Evolutionary conservation across 1,140 invertebrate genomes (phyloP).

Genomic region (Laupala kohalensis): DNA sequence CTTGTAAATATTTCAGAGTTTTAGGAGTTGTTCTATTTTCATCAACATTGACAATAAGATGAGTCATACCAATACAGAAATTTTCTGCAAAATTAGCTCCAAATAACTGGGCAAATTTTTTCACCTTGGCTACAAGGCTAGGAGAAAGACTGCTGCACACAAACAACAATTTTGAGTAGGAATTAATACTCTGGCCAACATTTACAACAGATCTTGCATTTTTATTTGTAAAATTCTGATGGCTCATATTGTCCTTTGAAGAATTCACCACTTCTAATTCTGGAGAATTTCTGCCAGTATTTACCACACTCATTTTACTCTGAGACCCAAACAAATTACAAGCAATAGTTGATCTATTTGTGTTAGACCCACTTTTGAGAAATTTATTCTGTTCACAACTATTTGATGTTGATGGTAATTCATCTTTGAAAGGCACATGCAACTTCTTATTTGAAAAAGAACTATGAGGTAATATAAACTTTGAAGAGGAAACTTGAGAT

Average conservation of each 20-base stretch:
- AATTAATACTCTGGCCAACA: background rate
- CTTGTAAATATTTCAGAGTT: background rate
- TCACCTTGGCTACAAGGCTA: background rate
- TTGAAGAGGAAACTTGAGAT: too few relatives aligned
- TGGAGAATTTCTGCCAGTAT: too few relatives aligned
- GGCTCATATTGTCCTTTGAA: too few relatives aligned
- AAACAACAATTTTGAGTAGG: background rate
- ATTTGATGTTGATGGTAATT: background rate
- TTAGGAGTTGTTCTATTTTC: background rate
- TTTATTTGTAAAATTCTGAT: too few relatives aligned
- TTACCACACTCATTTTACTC: too few relatives aligned
- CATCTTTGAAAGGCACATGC: too few relatives aligned
- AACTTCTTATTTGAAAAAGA: background rate
- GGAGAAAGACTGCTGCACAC: background rate
- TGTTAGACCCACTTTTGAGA: background rate
- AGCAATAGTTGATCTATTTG: background rate
- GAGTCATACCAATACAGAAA: background rate
- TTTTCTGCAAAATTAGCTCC: background rate
- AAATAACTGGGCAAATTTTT: background rate
- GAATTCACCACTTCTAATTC: too few relatives aligned
- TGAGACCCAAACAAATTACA: too few relatives aligned
- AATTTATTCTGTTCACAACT: background rate
- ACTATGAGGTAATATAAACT: background rate
- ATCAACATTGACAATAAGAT: background rate
- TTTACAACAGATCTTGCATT: too few relatives aligned